A percentile compares a stretch with the other conserved stretches of the same genome.
phyloP scores from a whole-genome alignment of 2,113 vertebrate genomes.

The Hippocampus zosterae region DNA sequence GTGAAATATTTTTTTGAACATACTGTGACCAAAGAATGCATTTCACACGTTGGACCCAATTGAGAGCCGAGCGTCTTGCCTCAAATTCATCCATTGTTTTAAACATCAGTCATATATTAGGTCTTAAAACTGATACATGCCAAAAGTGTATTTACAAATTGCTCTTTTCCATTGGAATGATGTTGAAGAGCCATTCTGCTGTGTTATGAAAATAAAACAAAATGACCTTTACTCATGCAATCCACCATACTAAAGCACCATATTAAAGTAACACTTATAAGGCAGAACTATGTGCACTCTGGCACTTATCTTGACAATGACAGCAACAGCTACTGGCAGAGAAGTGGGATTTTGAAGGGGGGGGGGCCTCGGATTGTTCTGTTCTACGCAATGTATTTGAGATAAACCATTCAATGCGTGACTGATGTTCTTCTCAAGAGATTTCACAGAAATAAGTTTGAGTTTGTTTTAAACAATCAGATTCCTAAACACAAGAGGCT shows the following conservation, averaged over 20 bases:
- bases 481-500: too few species aligned
- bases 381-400: background rate
- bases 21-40: conserved; percentile 5
- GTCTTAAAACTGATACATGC: conserved; percentile 12
- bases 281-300: conserved; percentile 47
- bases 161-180: background rate
- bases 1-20: conserved; percentile 44
- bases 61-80: background rate
- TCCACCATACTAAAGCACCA: conserved; percentile 22
- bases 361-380: background rate
- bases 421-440: background rate
- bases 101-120: background rate
- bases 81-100: background rate
- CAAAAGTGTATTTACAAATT: background rate
- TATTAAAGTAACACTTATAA: conserved; percentile 49
- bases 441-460: too few species aligned
- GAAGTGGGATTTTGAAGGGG: conserved; percentile 1
- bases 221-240: conserved; percentile 33
- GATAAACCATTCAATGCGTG: background rate
- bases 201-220: conserved; percentile 40
- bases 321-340: conserved; percentile 22
- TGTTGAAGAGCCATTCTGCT: conserved; percentile 17
- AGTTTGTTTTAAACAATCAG: too few species aligned
- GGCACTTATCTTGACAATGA: conserved; percentile 23
- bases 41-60: conserved; percentile 10